Evolutionary conservation across 2,888 invertebrate genomes (phyloP).

Genomic region (Scaptomyza caliginosa): DNA sequence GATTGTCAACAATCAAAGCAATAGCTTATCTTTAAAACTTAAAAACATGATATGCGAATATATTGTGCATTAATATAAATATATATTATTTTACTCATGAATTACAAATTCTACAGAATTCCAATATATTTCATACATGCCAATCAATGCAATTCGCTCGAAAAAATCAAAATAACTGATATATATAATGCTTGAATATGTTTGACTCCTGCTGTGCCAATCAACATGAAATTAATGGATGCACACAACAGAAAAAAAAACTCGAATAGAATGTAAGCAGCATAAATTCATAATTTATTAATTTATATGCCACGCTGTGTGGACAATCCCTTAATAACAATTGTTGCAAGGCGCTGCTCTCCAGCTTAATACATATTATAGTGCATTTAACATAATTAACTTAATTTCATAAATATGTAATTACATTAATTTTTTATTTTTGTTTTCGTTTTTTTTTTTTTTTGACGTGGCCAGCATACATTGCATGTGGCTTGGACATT

Average conservation of each 20-base stretch:
- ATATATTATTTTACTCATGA: not conserved
- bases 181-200: not conserved
- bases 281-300: slow-evolving; percentile 57
- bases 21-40: no score
- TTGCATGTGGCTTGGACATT: slow-evolving; percentile 66
- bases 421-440: slow-evolving; percentile 63
- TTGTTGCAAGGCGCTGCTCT: slow-evolving; percentile 28
- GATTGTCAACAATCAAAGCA: not conserved
- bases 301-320: slow-evolving; percentile 65
- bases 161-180: not conserved
- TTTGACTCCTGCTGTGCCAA: not conserved
- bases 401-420: slow-evolving; percentile 74
- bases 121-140: not conserved
- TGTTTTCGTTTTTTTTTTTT: no score
- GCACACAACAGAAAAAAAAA: slow-evolving; percentile 3
- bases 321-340: not conserved
- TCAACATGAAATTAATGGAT: not conserved
- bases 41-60: no score
- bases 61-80: no score
- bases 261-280: slow-evolving; percentile 29
- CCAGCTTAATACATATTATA: slow-evolving; percentile 64
- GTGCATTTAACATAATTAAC: slow-evolving; percentile 73
- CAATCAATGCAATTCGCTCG: not conserved
- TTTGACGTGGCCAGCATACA: slow-evolving; percentile 39
- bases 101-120: not conserved